These are phyloP conservation scores for Hybognathus amarus DNA, from an alignment of 2,797 vertebrate species.

Conservation along the genomic window DNA sequence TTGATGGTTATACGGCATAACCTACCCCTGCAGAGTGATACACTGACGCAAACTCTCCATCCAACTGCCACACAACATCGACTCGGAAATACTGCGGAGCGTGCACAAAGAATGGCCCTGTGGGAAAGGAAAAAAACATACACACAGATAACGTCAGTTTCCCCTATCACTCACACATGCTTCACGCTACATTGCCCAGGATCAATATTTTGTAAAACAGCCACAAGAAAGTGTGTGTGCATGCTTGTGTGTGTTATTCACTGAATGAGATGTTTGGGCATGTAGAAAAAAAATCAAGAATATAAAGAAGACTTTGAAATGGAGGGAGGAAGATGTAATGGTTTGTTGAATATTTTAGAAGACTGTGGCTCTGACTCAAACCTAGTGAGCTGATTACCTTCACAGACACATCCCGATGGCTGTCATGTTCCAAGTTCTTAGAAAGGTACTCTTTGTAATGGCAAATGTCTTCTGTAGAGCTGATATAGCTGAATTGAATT, in stretches of 20 bases:
- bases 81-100: slow-evolving; percentile 94
- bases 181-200: slow-evolving; percentile 52
- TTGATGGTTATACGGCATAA: slow-evolving; percentile 20
- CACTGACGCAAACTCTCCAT: slow-evolving; percentile 91
- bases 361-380: background rate
- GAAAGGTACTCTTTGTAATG: background rate
- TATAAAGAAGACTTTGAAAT: background rate
- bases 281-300: background rate
- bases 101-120: slow-evolving; percentile 92
- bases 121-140: slow-evolving; percentile 59
- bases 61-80: slow-evolving; percentile 95
- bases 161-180: slow-evolving; percentile 56
- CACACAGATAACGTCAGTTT: slow-evolving; percentile 31
- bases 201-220: slow-evolving; percentile 21
- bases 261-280: background rate
- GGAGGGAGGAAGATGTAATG: background rate
- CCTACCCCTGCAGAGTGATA: slow-evolving; percentile 93
- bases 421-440: background rate
- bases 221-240: background rate
- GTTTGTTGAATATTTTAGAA: background rate
- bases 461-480: background rate
- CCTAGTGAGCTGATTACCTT: background rate
- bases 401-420: background rate
- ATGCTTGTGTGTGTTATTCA: slow-evolving; percentile 1
- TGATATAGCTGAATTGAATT: background rate